phyloP scores from a whole-genome alignment of 92 coral and sea anemone genomes.

The Parazoanthus darwini region DNA sequence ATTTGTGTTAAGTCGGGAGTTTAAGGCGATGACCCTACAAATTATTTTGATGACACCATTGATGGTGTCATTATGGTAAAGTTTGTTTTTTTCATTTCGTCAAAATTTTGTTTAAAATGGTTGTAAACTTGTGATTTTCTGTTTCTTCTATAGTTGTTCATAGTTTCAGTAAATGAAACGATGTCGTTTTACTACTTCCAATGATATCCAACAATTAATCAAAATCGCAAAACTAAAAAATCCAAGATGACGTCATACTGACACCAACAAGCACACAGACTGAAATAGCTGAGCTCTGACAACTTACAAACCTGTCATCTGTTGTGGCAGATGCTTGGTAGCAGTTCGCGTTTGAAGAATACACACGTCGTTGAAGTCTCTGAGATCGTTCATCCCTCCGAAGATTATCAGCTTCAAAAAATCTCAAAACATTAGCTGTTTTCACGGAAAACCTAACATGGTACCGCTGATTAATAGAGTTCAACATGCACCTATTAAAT shows the following conservation, averaged over 20 bases:
- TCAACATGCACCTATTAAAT: too few relatives aligned
- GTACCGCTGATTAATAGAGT: background rate
- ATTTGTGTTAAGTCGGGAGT: background rate
- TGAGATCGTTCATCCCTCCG: conserved; percentile 90
- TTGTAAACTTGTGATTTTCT: too few relatives aligned
- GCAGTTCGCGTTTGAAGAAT: conserved; percentile 88
- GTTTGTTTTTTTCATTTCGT: too few relatives aligned
- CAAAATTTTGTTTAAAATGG: too few relatives aligned
- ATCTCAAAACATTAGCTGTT: background rate
- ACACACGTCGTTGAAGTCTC: conserved; percentile 75
- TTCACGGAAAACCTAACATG: background rate
- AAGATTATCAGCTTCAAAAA: conserved; percentile 68
- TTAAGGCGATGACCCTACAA: background rate
- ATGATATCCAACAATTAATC: too few relatives aligned
- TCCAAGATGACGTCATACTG: background rate
- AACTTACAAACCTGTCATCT: conserved; percentile 60
- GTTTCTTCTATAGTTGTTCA: too few relatives aligned
- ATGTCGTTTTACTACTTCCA: too few relatives aligned
- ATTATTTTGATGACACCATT: too few relatives aligned
- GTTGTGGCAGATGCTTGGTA: conserved; percentile 75
- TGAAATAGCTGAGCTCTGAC: too few relatives aligned
- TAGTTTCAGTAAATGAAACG: too few relatives aligned
- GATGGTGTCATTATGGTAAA: too few relatives aligned
- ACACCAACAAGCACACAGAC: background rate
- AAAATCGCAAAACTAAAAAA: too few relatives aligned